phyloP scores from a whole-genome alignment of 2,113 vertebrate genomes.

The Tachycineta bicolor region DNA sequence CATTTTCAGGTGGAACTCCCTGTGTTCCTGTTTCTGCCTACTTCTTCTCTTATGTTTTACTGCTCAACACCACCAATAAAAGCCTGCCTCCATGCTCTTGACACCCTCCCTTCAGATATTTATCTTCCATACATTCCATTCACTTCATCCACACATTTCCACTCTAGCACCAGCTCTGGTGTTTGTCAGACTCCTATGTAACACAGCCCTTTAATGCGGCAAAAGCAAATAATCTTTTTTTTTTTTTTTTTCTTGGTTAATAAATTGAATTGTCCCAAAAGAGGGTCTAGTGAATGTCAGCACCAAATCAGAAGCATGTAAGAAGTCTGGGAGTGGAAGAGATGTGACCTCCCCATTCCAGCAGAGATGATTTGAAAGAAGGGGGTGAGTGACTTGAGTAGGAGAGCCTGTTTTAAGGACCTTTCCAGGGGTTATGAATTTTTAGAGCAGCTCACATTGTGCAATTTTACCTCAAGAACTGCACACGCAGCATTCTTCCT shows the following conservation, averaged over 20 bases:
- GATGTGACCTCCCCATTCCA: background rate
- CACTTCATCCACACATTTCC: background rate
- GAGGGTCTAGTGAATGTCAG: background rate
- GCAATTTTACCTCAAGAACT: background rate
- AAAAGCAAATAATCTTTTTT: background rate
- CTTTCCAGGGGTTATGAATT: background rate
- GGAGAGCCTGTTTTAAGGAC: background rate
- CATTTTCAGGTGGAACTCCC: background rate
- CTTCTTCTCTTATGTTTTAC: background rate
- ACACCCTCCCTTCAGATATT: background rate
- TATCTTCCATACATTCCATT: background rate
- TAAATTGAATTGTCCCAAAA: background rate
- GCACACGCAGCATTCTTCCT: accelerated
- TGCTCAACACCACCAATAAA: accelerated
- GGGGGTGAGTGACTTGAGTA: background rate
- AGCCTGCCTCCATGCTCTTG: background rate
- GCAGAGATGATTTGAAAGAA: background rate
- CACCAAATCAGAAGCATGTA: background rate
- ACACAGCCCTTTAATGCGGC: background rate
- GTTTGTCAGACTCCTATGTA: background rate
- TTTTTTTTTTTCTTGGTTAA: background rate
- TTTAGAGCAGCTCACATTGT: background rate
- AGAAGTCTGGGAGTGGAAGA: background rate
- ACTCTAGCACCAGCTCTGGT: background rate
- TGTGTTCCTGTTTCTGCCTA: background rate